Conservation (phyloP, 2,888 invertebrate species). For the Agelastica alni region DNA sequence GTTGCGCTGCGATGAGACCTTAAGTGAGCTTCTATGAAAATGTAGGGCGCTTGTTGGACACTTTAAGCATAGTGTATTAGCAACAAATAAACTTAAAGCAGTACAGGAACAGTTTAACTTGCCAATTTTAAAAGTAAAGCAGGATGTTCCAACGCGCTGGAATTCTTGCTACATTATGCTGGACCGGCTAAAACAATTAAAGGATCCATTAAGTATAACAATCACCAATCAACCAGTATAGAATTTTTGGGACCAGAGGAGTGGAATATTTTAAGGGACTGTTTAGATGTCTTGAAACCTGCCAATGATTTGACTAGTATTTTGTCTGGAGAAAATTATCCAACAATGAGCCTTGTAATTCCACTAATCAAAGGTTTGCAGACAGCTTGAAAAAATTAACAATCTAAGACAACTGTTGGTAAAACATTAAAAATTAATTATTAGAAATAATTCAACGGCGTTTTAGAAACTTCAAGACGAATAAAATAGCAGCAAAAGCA, state of each 20-base stretch:
- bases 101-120: background rate
- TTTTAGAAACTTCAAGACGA: too few relatives aligned
- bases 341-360: background rate
- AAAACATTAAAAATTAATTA: background rate
- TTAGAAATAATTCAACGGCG: background rate
- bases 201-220: background rate
- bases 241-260: background rate
- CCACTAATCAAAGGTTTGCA: background rate
- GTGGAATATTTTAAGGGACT: background rate
- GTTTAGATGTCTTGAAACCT: background rate
- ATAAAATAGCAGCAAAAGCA: conserved; percentile 28
- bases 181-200: background rate
- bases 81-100: background rate
- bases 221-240: background rate
- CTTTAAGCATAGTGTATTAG: background rate
- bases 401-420: too few relatives aligned
- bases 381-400: background rate
- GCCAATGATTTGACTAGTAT: background rate
- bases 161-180: background rate
- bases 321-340: background rate
- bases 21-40: too few relatives aligned
- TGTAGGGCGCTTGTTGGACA: too few relatives aligned
- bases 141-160: background rate
- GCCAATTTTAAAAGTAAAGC: background rate
- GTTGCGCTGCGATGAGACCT: too few relatives aligned